These are phyloP conservation scores for Notoglanidium macrostoma DNA, from an alignment of 2,797 vertebrate genomes.

Conservation along the genomic window DNA sequence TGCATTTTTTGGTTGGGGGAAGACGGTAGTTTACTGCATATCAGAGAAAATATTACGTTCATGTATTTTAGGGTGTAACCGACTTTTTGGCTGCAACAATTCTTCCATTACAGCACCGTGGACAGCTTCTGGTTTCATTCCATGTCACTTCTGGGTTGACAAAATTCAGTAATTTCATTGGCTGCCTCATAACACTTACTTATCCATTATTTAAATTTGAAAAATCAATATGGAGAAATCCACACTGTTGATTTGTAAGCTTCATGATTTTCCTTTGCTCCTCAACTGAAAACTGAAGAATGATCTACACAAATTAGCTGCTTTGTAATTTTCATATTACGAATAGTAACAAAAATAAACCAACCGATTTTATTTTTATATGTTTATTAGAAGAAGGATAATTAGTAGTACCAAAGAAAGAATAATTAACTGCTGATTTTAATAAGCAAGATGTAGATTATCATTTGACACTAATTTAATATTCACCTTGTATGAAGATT, in stretches of 20 bases:
- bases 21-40: background rate
- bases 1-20: background rate
- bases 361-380: background rate
- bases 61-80: background rate
- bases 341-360: background rate
- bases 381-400: background rate
- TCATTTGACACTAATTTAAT: background rate
- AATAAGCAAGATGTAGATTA: background rate
- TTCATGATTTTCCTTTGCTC: background rate
- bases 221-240: background rate
- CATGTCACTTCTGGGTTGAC: background rate
- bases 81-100: background rate
- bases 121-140: slow-evolving; percentile 60
- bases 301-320: background rate
- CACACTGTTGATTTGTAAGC: background rate
- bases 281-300: background rate
- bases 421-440: background rate
- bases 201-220: slow-evolving; percentile 18
- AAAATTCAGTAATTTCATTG: background rate
- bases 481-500: background rate
- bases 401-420: background rate
- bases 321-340: background rate
- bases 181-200: background rate
- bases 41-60: background rate
- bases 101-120: slow-evolving; percentile 64